phyloP scores from a whole-genome alignment of 2,113 vertebrate genomes.

The Sceloporus tristichus region DNA sequence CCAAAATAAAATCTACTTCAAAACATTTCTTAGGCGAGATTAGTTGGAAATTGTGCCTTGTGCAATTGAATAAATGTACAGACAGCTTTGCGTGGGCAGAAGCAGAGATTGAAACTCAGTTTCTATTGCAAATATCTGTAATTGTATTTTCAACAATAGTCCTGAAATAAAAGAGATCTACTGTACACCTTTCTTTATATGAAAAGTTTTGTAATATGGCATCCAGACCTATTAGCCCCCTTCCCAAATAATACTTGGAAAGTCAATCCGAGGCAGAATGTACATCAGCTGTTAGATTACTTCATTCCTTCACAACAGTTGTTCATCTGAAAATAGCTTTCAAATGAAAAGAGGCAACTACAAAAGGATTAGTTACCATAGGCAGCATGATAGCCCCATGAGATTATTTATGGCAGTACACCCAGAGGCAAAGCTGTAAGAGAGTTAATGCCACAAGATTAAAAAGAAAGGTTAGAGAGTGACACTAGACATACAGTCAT shows the following conservation, averaged over 20 bases:
- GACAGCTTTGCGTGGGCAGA: slow-evolving; percentile 33
- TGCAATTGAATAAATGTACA: slow-evolving; percentile 53
- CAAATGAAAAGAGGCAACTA: slow-evolving; percentile 85
- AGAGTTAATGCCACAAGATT: slow-evolving; percentile 63
- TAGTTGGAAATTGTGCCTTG: slow-evolving; percentile 34
- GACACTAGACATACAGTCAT: slow-evolving; percentile 45
- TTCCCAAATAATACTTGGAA: slow-evolving; percentile 78
- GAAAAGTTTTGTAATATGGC: slow-evolving; percentile 58
- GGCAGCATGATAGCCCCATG: slow-evolving; percentile 79
- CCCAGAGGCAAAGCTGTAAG: slow-evolving; percentile 66
- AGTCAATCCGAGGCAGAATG: slow-evolving; percentile 82
- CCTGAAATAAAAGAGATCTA: slow-evolving; percentile 8
- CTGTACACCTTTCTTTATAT: slow-evolving; percentile 40
- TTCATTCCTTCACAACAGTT: slow-evolving; percentile 87
- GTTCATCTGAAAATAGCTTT: slow-evolving; percentile 91
- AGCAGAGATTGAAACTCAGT: slow-evolving; percentile 32
- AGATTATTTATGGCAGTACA: slow-evolving; percentile 83
- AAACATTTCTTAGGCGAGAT: not conserved
- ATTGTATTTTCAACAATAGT: slow-evolving; percentile 12
- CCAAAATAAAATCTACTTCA: not conserved
- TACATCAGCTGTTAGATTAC: slow-evolving; percentile 89
- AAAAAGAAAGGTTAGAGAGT: slow-evolving; percentile 59
- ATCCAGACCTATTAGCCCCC: slow-evolving; percentile 72
- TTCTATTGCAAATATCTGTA: slow-evolving; percentile 31
- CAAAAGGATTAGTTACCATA: slow-evolving; percentile 89